Percentiles rank a stretch among this genome's conserved stretches.
Evolutionary conservation across 2,888 invertebrate genomes (phyloP).

Genomic region (Bombylius discolor): DNA sequence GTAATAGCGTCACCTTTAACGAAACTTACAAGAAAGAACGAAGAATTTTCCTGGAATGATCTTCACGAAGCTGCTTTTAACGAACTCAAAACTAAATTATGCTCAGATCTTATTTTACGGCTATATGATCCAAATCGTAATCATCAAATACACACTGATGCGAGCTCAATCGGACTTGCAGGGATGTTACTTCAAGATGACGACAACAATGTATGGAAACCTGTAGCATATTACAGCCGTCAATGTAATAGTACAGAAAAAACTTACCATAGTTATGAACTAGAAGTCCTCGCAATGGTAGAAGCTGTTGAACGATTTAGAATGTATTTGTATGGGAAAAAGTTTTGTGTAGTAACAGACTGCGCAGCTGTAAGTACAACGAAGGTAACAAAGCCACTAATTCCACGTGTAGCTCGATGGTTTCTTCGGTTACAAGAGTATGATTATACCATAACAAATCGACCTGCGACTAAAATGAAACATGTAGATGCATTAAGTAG

Average conservation of each 20-base stretch:
- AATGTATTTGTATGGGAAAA: conserved; percentile 23
- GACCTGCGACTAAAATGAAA: conserved; percentile 18
- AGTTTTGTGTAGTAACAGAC: conserved; percentile 24
- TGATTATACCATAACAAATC: conserved; percentile 13
- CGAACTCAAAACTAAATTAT: conserved; percentile 15
- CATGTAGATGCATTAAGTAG: conserved; percentile 25
- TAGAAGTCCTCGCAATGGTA: conserved; percentile 28
- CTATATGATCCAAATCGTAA: conserved; percentile 16
- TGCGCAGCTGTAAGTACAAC: conserved; percentile 23
- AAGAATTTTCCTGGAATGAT: conserved; percentile 8
- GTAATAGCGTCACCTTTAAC: conserved; percentile 7
- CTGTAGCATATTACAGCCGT: conserved; percentile 24
- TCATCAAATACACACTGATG: conserved; percentile 27
- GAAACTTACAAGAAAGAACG: conserved; percentile 4
- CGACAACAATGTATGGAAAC: conserved; percentile 10
- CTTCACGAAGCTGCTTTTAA: conserved; percentile 9
- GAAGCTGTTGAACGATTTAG: conserved; percentile 24
- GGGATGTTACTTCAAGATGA: conserved; percentile 24
- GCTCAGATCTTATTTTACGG: conserved; percentile 17
- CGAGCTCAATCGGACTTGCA: conserved; percentile 21
- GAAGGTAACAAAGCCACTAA: conserved; percentile 19
- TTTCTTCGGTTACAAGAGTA: conserved; percentile 16
- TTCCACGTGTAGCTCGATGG: conserved; percentile 23
- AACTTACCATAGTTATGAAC: conserved; percentile 27
- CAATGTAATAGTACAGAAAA: conserved; percentile 23